Base-by-base conservation (phyloP, 2,797 vertebrate genomes). In the Mus spretus region DNA sequence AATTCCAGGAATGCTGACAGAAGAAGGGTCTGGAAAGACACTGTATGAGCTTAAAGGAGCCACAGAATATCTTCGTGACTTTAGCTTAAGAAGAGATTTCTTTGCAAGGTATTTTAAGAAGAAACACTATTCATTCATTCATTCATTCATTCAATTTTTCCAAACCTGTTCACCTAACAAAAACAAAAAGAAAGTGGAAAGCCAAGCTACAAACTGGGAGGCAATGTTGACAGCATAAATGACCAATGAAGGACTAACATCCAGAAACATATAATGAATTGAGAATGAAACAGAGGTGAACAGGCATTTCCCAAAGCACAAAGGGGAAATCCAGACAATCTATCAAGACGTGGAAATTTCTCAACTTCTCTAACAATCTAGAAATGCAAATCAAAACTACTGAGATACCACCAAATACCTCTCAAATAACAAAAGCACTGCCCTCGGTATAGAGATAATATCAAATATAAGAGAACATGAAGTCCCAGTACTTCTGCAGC, bases 381-480 rank as follows among this genome's bases (percentile, higher is more conserved):
- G 19, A 93, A 93, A 70, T 93, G 40, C 15, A 75, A 92, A 93
- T 72, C 84, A 85, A 91, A 89, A 93, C 44, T 55, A 22, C 50
- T 61, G 34, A 34, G 17, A 90, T 40, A 15, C 28, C 47, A 78
- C 50, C 82, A 90, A 7, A 59, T 12, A 37, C 28, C 61, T 40
- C 75, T n/a, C 67, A 47, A n/a, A 79, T 47, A 65, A 86, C 47
- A 90, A 87, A 92, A 81, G 22, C 31, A 63, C 31, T 44, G 31
- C 67, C 70, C 26, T 65, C 67, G 57, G 26, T n/a, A 70, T n/a
- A 70, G 63, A 77, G 34, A 70, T 12, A 15, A 89, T 44, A 11
- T 47, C 55, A 61, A 44, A 5, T 40, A 5, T 31, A 65, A 75
- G 14, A 92, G 59, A 6, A 90, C 1, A 28, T 6, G 67, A 37